These are phyloP conservation scores for Anableps anableps DNA, from an alignment of 2,797 vertebrate species.

Conservation along the genomic window DNA sequence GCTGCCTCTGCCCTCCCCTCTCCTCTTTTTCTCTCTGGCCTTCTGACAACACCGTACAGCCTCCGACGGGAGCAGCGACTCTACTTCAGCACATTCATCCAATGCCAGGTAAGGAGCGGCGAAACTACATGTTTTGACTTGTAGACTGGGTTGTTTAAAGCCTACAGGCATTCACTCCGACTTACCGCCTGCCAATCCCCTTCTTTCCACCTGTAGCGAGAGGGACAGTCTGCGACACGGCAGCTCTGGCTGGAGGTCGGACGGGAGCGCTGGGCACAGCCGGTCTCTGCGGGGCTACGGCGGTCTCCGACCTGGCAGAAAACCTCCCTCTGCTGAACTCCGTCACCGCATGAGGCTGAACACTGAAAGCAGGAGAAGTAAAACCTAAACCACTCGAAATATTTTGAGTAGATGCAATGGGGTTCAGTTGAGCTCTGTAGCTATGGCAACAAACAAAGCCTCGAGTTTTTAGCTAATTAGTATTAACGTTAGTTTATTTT, in stretches of 20 bases:
- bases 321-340: conserved; percentile 84
- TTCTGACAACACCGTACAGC: conserved; percentile 27
- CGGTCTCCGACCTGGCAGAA: conserved; percentile 81
- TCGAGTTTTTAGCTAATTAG: neutral
- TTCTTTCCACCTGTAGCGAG: conserved; percentile 85
- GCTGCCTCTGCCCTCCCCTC: conserved; percentile 27
- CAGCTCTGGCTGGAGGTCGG: conserved; percentile 85
- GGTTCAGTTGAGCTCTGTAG: neutral
- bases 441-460: neutral
- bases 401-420: neutral
- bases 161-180: neutral
- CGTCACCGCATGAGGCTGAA: conserved; percentile 88
- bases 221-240: conserved; percentile 79
- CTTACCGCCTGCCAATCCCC: conserved; percentile 90
- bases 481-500: neutral
- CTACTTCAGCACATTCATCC: conserved; percentile 44
- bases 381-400: conserved; percentile 27
- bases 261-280: conserved; percentile 77
- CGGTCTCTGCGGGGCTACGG: conserved; percentile 72
- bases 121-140: neutral
- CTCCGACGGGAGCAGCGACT: conserved; percentile 17
- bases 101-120: neutral
- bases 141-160: neutral
- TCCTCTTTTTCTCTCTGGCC: conserved; percentile 34
- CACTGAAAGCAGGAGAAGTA: conserved; percentile 83